Percentiles rank a stretch among this genome's conserved stretches.
phyloP scores from a whole-genome alignment of 2,888 invertebrate genomes.

The Lysandra bellargus region DNA sequence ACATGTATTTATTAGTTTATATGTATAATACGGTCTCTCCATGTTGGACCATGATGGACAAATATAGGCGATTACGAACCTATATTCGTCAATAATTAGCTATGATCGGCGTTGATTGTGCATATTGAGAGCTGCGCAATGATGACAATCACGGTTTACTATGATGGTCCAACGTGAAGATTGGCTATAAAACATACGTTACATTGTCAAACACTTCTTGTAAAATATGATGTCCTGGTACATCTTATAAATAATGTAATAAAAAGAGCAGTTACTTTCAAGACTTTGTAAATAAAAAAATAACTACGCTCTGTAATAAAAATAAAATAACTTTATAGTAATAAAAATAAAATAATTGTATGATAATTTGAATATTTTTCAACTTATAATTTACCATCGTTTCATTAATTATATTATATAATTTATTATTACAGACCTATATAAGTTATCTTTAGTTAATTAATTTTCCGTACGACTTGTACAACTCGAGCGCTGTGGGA shows the following conservation, averaged over 20 bases:
- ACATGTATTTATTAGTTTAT: conserved; percentile 71
- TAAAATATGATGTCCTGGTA: not conserved
- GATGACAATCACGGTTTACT: not conserved
- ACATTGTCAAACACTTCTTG: not conserved
- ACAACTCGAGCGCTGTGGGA: not conserved
- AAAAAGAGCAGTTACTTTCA: not conserved
- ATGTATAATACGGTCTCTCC: conserved; percentile 28
- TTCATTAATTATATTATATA: not conserved
- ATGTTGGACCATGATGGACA: not conserved
- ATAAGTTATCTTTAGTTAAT: not conserved
- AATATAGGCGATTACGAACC: not conserved
- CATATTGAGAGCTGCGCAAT: no score
- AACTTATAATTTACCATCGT: not conserved
- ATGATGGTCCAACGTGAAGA: not conserved
- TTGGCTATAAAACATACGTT: not conserved
- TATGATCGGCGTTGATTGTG: no score
- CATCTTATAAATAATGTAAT: not conserved
- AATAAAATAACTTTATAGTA: no score
- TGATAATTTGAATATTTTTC: not conserved
- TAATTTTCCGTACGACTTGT: not conserved
- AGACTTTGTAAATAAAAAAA: not conserved
- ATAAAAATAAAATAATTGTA: no score
- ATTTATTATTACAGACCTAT: not conserved
- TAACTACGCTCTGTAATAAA: no score
- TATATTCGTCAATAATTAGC: no score